These are phyloP conservation scores for Machimus atricapillus DNA, from an alignment of 2,888 invertebrate genomes.

Conservation along the genomic window DNA sequence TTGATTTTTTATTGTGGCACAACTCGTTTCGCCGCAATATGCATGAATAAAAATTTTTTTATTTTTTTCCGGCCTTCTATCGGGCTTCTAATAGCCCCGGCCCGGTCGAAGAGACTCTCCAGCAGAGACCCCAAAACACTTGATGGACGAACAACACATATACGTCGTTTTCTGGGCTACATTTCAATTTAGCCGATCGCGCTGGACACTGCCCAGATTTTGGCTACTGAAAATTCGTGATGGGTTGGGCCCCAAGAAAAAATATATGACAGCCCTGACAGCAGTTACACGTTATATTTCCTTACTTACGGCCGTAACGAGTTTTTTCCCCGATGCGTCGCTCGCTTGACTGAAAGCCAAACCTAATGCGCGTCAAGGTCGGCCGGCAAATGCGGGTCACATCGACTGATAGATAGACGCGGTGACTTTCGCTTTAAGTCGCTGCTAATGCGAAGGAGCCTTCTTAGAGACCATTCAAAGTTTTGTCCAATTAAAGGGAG, in stretches of 20 bases:
- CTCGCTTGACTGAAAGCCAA: neutral
- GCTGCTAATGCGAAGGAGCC: neutral
- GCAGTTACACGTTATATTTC: slow-evolving; percentile 9
- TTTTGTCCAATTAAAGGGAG: neutral
- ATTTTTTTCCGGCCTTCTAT: neutral
- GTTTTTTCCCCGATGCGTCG: neutral
- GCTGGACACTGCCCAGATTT: slow-evolving; percentile 15
- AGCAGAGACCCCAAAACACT: neutral
- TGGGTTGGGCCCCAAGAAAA: neutral
- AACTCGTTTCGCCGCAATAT: slow-evolving; percentile 29
- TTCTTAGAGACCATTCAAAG: neutral
- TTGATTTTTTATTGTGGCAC: neutral
- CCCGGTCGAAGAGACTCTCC: neutral
- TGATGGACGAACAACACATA: slow-evolving; percentile 10
- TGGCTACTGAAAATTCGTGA: slow-evolving; percentile 34
- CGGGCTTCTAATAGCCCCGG: neutral
- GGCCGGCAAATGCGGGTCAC: neutral
- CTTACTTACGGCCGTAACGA: neutral
- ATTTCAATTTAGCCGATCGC: slow-evolving; percentile 23
- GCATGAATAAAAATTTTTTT: slow-evolving; percentile 13
- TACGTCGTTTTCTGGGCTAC: neutral
- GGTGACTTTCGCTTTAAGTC: neutral
- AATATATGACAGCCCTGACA: slow-evolving; percentile 28
- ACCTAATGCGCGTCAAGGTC: neutral
- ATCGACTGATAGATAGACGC: neutral